Percentiles rank a stretch among this genome's conserved stretches.
These are phyloP conservation scores for Tipula vernalis DNA, from an alignment of 2,888 invertebrate species.

Conservation along the genomic window DNA sequence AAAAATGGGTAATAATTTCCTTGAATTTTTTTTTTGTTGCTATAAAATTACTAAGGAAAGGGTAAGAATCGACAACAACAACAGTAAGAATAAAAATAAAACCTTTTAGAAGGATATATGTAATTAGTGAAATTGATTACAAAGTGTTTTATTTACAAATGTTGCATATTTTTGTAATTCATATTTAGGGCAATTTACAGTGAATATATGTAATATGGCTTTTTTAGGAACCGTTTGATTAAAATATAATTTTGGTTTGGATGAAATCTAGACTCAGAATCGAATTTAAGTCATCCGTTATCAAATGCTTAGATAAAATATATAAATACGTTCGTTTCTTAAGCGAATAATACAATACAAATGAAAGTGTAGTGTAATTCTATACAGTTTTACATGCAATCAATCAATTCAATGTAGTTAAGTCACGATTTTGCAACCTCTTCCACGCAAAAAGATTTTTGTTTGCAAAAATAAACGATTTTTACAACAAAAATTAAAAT, in stretches of 20 bases:
- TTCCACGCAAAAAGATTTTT: neutral
- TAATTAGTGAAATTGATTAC: neutral
- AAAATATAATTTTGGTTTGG: neutral
- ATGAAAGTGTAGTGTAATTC: neutral
- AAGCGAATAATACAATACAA: neutral
- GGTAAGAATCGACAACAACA: neutral
- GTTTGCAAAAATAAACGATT: no score
- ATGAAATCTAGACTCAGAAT: neutral
- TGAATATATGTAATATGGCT: neutral
- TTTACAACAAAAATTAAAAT: no score
- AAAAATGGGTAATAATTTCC: neutral
- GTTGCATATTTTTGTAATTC: neutral
- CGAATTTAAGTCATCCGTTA: neutral
- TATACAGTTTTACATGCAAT: neutral
- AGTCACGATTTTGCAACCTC: neutral
- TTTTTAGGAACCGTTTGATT: neutral
- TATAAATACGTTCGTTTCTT: no score
- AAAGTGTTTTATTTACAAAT: neutral
- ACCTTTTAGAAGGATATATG: conserved; percentile 4
- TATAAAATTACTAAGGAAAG: neutral
- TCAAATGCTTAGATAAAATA: neutral
- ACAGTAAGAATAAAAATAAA: neutral
- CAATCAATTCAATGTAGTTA: neutral
- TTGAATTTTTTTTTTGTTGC: neutral
- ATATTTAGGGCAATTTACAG: neutral